Conservation (phyloP, 1,140 invertebrate species). For the Drosophila biarmipes region DNA sequence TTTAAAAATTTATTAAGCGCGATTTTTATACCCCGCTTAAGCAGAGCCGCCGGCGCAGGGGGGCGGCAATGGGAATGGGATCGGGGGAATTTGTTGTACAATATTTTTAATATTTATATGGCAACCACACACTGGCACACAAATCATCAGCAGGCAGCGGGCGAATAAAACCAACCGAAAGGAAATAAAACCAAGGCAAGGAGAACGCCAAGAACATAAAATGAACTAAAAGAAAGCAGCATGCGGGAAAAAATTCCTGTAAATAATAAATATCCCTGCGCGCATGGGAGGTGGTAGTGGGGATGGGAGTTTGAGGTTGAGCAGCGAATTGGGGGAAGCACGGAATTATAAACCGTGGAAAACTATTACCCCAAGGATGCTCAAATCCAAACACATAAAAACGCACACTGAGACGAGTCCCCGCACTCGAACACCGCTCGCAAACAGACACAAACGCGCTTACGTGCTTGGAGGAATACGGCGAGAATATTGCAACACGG, state of each 20-base stretch:
- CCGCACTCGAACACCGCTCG: slow-evolving; percentile 10
- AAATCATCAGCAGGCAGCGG: slow-evolving; percentile 75
- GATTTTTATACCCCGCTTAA: slow-evolving; percentile 60
- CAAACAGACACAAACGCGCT: slow-evolving; percentile 57
- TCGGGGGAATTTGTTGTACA: slow-evolving; percentile 70
- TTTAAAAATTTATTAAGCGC: slow-evolving; percentile 79
- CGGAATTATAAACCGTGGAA: slow-evolving; percentile 82
- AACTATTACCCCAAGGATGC: slow-evolving; percentile 81
- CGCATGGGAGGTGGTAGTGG: slow-evolving; percentile 9
- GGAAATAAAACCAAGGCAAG: slow-evolving; percentile 33
- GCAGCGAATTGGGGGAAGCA: slow-evolving; percentile 48
- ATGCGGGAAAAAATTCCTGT: slow-evolving; percentile 72
- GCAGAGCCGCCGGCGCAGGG: slow-evolving; percentile 17
- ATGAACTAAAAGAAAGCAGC: slow-evolving; percentile 56
- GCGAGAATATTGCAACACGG: slow-evolving; percentile 72
- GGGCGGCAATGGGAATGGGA: background rate
- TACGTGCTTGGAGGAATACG: slow-evolving; percentile 75
- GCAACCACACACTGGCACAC: slow-evolving; percentile 74
- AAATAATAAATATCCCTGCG: slow-evolving; percentile 76
- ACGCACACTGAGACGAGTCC: slow-evolving; percentile 14
- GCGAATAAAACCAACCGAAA: slow-evolving; percentile 42
- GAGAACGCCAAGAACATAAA: slow-evolving; percentile 39
- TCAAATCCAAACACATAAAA: slow-evolving; percentile 75
- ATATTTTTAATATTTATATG: slow-evolving; percentile 83
- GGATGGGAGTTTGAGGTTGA: slow-evolving; percentile 1